These are phyloP conservation scores for Punctoribates punctum DNA, from an alignment of 2,888 invertebrate species.

Conservation along the genomic window DNA sequence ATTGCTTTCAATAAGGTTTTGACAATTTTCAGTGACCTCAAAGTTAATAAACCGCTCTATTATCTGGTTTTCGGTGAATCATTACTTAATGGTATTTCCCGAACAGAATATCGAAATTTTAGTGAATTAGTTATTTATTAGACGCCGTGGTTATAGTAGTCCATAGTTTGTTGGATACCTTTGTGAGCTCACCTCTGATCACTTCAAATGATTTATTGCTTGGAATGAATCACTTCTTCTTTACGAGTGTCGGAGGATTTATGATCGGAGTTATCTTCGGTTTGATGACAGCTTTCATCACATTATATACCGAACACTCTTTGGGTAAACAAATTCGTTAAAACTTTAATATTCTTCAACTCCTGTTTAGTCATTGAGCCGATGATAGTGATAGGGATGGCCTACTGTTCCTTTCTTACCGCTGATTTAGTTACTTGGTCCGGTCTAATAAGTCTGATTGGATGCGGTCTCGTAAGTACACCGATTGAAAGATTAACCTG, in stretches of 20 bases:
- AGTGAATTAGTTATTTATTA: not conserved
- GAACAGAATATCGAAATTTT: not conserved
- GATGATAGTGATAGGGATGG: slow-evolving; percentile 57
- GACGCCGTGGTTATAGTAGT: slow-evolving; percentile 44
- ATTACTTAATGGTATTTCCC: slow-evolving; percentile 57
- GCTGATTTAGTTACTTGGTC: slow-evolving; percentile 61
- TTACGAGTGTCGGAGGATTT: slow-evolving; percentile 58
- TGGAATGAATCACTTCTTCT: slow-evolving; percentile 53
- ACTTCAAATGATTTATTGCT: not conserved
- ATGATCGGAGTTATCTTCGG: slow-evolving; percentile 58
- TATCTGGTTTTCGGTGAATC: slow-evolving; percentile 62
- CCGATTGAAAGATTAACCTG: not conserved
- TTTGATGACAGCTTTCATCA: slow-evolving; percentile 55
- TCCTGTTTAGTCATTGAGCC: slow-evolving; percentile 55
- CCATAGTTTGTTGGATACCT: slow-evolving; percentile 19
- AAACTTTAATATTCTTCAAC: slow-evolving; percentile 23
- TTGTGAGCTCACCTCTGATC: not conserved
- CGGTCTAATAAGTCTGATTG: slow-evolving; percentile 58
- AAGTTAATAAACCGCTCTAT: slow-evolving; percentile 60
- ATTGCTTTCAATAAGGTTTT: slow-evolving; percentile 53
- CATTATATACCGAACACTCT: slow-evolving; percentile 51
- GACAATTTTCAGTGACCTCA: slow-evolving; percentile 59
- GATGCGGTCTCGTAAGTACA: slow-evolving; percentile 45
- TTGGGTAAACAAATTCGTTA: slow-evolving; percentile 48
- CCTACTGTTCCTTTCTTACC: slow-evolving; percentile 58